Conservation (phyloP, 2,888 invertebrate species). For the Hemistola chrysoprasaria region DNA sequence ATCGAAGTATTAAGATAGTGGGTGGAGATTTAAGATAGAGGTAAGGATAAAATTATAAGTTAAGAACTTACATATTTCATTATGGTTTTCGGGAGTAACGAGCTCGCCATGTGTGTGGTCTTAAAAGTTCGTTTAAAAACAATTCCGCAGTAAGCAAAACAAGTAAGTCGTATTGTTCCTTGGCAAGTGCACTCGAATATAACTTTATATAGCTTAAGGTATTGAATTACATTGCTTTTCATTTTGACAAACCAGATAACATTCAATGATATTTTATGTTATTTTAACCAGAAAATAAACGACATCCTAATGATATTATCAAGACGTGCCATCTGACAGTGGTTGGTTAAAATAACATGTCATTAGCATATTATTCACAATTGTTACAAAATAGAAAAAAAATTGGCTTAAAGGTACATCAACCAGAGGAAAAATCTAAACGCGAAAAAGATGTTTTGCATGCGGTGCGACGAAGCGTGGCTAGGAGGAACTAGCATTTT, state of each 20-base stretch:
- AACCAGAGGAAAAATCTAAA: constrained; percentile 3
- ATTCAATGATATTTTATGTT: constrained; percentile 17
- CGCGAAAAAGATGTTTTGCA: constrained; percentile 26
- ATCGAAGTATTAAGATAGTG: constrained; percentile 32
- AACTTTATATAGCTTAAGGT: constrained; percentile 15
- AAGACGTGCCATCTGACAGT: too few relatives aligned
- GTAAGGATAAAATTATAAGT: constrained; percentile 16
- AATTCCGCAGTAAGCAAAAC: constrained; percentile 18
- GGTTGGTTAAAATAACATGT: too few relatives aligned
- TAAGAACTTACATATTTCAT: constrained; percentile 3
- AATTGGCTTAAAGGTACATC: neutral
- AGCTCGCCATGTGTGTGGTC: constrained; percentile 25
- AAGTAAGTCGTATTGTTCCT: constrained; percentile 10
- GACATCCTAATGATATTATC: too few relatives aligned
- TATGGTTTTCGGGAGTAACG: constrained; percentile 8
- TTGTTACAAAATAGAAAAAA: too few relatives aligned
- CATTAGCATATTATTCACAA: too few relatives aligned
- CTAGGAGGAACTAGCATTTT: constrained; percentile 14
- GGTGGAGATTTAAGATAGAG: constrained; percentile 29
- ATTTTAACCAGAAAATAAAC: too few relatives aligned
- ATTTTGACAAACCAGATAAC: neutral
- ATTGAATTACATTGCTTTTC: constrained; percentile 11
- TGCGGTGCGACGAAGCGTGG: constrained; percentile 25
- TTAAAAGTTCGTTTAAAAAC: constrained; percentile 20
- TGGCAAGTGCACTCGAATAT: constrained; percentile 8